Base-by-base conservation (phyloP, 23 tunicate species). In the Ascidia mentula region DNA sequence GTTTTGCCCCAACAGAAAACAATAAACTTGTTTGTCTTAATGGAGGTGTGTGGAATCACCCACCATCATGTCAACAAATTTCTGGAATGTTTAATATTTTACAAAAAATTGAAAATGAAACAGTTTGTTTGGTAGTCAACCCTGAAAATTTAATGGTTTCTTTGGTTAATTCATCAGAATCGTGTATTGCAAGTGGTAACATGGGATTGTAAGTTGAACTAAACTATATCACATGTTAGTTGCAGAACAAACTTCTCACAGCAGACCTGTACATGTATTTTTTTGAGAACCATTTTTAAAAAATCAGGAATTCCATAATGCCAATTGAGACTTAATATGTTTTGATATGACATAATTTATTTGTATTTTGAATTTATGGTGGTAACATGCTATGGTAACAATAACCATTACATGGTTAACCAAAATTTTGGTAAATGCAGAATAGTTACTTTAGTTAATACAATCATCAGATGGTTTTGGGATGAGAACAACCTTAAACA, bases 401-500 rank as follows among this genome's bases (percentile, higher is more conserved):
- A n/a, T n/a, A n/a, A n/a, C n/a, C n/a, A n/a, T n/a, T n/a, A n/a
- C n/a, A n/a, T n/a, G n/a, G n/a, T n/a, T n/a, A n/a, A n/a, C n/a
- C n/a, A n/a, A n/a, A n/a, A n/a, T n/a, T n/a, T n/a, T n/a, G n/a
- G n/a, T n/a, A n/a, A n/a, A n/a, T n/a, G n/a, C n/a, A n/a, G n/a
- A n/a, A n/a, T n/a, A n/a, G n/a, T n/a, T n/a, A n/a, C n/a, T n/a
- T n/a, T n/a, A n/a, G n/a, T n/a, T n/a, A n/a, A n/a, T n/a, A n/a
- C n/a, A n/a, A n/a, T n/a, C n/a, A n/a, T n/a, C n/a, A 86, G 90
- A 80, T 86, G 90, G 90, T 73, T 72, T 31, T 86, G 90, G 90
- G 53, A 72, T 30, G 72, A 65, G 31, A 18, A 46, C 78, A 46
- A 86, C 79, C 38, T 86, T 24, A 79, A 73, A 38, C 85, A 86